Percentiles rank a stretch among this genome's conserved stretches.
phyloP scores from a whole-genome alignment of 2,797 vertebrate species.

The Pteronotus mesoamericanus region DNA sequence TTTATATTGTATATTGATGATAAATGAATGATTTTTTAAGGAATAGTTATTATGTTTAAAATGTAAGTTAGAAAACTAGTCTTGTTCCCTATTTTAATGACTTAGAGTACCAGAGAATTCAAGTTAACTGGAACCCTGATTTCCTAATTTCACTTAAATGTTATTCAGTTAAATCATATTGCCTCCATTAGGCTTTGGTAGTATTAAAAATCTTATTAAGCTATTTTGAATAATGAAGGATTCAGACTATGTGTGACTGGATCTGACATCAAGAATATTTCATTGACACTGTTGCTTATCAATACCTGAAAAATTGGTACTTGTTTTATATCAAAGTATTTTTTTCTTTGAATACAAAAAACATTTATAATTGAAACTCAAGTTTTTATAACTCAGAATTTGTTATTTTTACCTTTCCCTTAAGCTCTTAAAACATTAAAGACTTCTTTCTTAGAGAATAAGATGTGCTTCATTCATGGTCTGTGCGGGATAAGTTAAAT shows the following conservation, averaged over 20 bases:
- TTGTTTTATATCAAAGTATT: neutral
- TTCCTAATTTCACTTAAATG: neutral
- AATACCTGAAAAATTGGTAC: neutral
- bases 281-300: neutral
- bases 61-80: neutral
- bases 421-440: neutral
- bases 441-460: neutral
- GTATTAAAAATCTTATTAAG: neutral
- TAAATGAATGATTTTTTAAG: neutral
- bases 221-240: neutral
- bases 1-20: conserved; percentile 13
- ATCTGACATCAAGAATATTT: neutral
- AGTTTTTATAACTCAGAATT: conserved; percentile 17
- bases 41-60: conserved; percentile 7
- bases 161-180: neutral
- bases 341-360: conserved; percentile 33
- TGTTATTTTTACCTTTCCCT: neutral
- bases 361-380: neutral
- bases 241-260: neutral
- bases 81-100: neutral
- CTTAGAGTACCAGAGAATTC: neutral
- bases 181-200: conserved; percentile 32
- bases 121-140: neutral
- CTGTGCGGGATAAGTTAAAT: neutral
- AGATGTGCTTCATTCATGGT: neutral